Conservation (phyloP, 2,797 vertebrate species). For the Eulemur coronatus region DNA sequence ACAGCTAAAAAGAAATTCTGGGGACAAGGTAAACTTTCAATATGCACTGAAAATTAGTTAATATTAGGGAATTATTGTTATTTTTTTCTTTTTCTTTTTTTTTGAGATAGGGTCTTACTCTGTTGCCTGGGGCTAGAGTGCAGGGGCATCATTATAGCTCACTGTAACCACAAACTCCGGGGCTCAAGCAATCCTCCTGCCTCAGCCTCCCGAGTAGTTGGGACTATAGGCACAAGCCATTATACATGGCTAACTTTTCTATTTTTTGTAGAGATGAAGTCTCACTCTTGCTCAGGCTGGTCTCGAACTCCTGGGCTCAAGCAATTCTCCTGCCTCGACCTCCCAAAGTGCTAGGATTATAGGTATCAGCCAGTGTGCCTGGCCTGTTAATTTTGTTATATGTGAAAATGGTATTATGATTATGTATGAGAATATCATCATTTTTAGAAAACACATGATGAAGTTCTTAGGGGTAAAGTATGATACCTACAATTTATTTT, state of each 20-base stretch:
- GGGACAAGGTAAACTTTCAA: background rate
- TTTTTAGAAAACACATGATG: slow-evolving; percentile 24
- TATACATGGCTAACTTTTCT: no score
- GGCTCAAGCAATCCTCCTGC: background rate
- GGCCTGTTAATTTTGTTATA: slow-evolving; percentile 30
- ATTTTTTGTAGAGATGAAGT: no score
- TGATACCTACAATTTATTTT: slow-evolving; percentile 1
- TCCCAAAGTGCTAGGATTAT: no score
- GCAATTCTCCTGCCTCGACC: no score
- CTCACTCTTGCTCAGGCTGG: no score
- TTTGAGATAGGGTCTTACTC: background rate
- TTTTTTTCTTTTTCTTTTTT: background rate
- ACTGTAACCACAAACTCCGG: background rate
- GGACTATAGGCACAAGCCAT: no score
- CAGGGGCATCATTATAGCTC: background rate
- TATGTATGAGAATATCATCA: background rate
- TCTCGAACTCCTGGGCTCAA: no score
- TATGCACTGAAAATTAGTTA: background rate
- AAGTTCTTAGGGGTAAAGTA: slow-evolving; percentile 9
- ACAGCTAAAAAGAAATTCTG: background rate
- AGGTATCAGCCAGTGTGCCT: no score
- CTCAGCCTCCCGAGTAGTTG: background rate
- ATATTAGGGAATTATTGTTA: slow-evolving; percentile 5
- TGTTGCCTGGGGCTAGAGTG: background rate
- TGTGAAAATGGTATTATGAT: background rate